Percentiles rank a stretch among this genome's conserved stretches.
These are phyloP conservation scores for Lottia gigantea DNA, from an alignment of 2,888 invertebrate genomes.

Conservation along the genomic window DNA sequence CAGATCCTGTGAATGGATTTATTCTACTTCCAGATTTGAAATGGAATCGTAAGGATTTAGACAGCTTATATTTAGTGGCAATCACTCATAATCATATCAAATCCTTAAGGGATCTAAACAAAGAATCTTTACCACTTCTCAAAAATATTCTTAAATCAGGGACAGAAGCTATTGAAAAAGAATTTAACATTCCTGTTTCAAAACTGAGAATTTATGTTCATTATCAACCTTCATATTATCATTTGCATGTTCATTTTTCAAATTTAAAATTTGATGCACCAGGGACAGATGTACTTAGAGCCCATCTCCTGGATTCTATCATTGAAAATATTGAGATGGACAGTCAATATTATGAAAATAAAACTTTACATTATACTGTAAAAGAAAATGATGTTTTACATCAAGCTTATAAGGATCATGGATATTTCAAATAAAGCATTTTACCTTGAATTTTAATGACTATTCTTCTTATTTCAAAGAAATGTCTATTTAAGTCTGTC, in stretches of 20 bases:
- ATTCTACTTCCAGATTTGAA: slow-evolving; percentile 93
- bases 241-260: slow-evolving; percentile 94
- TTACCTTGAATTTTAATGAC: too few species aligned
- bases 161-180: slow-evolving; percentile 79
- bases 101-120: slow-evolving; percentile 86
- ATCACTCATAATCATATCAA: slow-evolving; percentile 81
- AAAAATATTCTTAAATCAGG: slow-evolving; percentile 83
- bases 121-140: slow-evolving; percentile 82
- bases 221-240: slow-evolving; percentile 97
- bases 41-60: slow-evolving; percentile 85
- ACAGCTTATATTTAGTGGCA: slow-evolving; percentile 86
- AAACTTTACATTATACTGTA: slow-evolving; percentile 83
- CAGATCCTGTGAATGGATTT: slow-evolving; percentile 76
- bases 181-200: slow-evolving; percentile 77
- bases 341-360: slow-evolving; percentile 85
- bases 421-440: slow-evolving; percentile 34
- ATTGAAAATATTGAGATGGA: slow-evolving; percentile 89
- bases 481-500: too few species aligned
- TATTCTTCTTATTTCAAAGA: too few species aligned
- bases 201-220: slow-evolving; percentile 88
- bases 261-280: slow-evolving; percentile 69
- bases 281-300: slow-evolving; percentile 85
- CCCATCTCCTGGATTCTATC: slow-evolving; percentile 87
- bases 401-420: slow-evolving; percentile 51
- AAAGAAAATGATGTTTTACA: slow-evolving; percentile 82